A percentile compares a stretch with the other conserved stretches of the same genome.
Evolutionary conservation across 2,113 vertebrate species (phyloP).

Genomic region (Copsychus sechellarum): DNA sequence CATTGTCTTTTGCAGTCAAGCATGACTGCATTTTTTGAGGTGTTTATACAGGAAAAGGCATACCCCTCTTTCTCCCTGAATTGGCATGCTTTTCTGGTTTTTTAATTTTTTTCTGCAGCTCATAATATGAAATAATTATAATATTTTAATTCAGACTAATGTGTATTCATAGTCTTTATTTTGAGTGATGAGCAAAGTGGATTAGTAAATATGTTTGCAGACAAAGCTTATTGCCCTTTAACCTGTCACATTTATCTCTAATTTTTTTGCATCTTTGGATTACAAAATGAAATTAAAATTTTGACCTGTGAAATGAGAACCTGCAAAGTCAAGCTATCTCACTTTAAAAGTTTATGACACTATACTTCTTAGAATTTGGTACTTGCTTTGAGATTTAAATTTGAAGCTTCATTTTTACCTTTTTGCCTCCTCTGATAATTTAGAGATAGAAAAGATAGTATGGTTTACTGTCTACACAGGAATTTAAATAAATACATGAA

Average conservation of each 20-base stretch:
- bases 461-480: neutral
- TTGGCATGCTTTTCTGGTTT: neutral
- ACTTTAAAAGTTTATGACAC: neutral
- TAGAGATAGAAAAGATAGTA: neutral
- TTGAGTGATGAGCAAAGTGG: neutral
- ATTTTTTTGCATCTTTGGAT: neutral
- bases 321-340: neutral
- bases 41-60: neutral
- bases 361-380: neutral
- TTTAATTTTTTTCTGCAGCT: neutral
- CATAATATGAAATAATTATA: neutral
- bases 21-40: neutral
- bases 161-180: neutral
- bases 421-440: neutral
- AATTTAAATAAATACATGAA: neutral
- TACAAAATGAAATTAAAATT: neutral
- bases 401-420: neutral
- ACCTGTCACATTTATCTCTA: neutral
- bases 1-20: constrained; percentile 9
- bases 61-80: neutral
- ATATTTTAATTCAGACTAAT: neutral
- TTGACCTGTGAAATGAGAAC: neutral
- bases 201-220: neutral
- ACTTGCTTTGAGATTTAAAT: neutral
- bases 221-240: neutral